phyloP scores from a whole-genome alignment of 2,888 invertebrate genomes.

The Masnerella sp. region DNA sequence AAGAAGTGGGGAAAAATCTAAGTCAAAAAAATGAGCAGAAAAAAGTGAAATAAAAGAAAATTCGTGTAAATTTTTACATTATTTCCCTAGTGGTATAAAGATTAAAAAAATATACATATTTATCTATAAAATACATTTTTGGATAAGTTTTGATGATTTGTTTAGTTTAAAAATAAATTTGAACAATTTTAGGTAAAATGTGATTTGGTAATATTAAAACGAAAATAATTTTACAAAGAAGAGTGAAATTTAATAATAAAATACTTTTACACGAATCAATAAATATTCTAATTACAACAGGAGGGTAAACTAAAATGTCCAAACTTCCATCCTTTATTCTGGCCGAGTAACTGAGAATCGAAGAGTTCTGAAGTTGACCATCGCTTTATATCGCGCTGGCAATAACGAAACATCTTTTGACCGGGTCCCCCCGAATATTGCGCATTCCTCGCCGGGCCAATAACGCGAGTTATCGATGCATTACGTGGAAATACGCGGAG shows the following conservation, averaged over 20 bases:
- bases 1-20: too few species aligned
- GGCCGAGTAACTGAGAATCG: constrained; percentile 29
- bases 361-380: constrained; percentile 68
- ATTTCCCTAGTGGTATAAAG: too few species aligned
- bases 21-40: too few species aligned
- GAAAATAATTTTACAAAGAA: background rate
- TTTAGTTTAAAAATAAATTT: too few species aligned
- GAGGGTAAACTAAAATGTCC: constrained; percentile 26
- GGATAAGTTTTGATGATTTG: too few species aligned
- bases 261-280: background rate
- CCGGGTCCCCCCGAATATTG: constrained; percentile 70
- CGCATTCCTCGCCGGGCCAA: constrained; percentile 75
- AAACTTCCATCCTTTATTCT: constrained; percentile 39
- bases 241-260: background rate
- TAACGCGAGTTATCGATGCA: constrained; percentile 73
- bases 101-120: too few species aligned
- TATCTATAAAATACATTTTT: too few species aligned
- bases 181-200: too few species aligned
- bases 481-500: constrained; percentile 67
- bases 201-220: too few species aligned
- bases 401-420: constrained; percentile 68
- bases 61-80: too few species aligned
- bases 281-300: constrained; percentile 16
- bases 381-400: constrained; percentile 64
- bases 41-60: too few species aligned